A percentile compares a stretch with the other conserved stretches of the same genome.
Evolutionary conservation across 2,888 invertebrate genomes (phyloP).

Genomic region (Operophtera brumata): DNA sequence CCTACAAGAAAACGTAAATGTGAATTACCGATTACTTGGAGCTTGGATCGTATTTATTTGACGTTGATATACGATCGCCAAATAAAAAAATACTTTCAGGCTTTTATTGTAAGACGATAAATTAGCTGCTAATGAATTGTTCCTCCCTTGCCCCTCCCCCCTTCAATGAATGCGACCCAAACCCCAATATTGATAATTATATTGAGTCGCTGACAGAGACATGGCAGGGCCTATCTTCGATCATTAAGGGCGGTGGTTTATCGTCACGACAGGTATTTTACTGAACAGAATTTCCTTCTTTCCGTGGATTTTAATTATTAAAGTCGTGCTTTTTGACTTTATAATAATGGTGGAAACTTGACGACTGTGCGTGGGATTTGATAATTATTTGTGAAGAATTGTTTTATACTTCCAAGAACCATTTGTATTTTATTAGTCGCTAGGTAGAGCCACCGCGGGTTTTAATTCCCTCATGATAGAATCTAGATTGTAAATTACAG

Average conservation of each 20-base stretch:
- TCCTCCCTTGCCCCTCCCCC: neutral
- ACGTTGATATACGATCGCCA: constrained; percentile 47
- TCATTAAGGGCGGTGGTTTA: neutral
- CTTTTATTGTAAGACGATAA: constrained; percentile 36
- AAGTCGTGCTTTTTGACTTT: neutral
- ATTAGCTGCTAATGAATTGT: constrained; percentile 33
- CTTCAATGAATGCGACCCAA: constrained; percentile 14
- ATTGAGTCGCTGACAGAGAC: neutral
- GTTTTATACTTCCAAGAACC: too few species aligned
- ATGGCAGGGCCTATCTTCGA: neutral
- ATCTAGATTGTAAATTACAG: too few species aligned
- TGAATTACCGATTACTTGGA: too few species aligned
- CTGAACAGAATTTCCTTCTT: neutral
- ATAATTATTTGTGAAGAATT: too few species aligned
- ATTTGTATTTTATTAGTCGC: too few species aligned
- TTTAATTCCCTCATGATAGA: too few species aligned
- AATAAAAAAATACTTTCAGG: constrained; percentile 42
- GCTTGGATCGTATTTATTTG: constrained; percentile 22
- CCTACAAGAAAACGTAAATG: too few species aligned
- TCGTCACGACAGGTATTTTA: constrained; percentile 3
- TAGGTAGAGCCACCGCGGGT: too few species aligned
- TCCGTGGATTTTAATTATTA: neutral
- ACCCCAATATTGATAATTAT: constrained; percentile 20
- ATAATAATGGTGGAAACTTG: too few species aligned
- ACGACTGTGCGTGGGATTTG: too few species aligned